Base-by-base conservation (phyloP, 1,140 invertebrate genomes). In the Drosophila kepulauana region DNA sequence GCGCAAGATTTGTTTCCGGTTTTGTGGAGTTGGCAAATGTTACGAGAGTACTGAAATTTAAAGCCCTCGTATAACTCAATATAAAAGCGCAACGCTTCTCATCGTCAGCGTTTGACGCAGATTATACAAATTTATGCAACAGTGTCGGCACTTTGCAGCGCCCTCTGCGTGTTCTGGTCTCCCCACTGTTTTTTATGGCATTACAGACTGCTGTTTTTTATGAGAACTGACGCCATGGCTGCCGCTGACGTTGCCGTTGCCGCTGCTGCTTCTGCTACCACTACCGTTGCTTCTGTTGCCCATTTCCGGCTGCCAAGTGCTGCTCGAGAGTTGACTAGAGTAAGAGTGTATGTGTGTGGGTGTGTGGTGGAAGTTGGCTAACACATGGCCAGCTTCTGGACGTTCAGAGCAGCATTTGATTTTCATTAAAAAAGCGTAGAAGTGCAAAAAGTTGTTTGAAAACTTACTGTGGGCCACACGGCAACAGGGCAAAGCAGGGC, bases 91-190 rank as follows among this genome's bases (percentile, higher is more conserved):
- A 49, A 15, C 45, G 45, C 64, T 62, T 25, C 65, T 59, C 65
- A 48, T 62, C 66, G 69, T 66, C 61, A 64, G 51, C 68, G 54
- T 71, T 71, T 75, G 69, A 72, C 48, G 61, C 59, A 78, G 80
- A 88, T 87, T 87, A 88, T 87, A 88, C 84, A 87, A 87, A 87
- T 87, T 87, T 87, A 87, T 87, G 84, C 84, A 87, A 73, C 77
- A 87, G 63, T 72, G 80, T 78, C 88, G 84, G 77, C 80, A 84
- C 77, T 88, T 80, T 75, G 56, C 68, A 68, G 66, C 8, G n/a
- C 15, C 28, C 16, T 56, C 13, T 33, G 1, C 15, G 25, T 67
- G 48, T 48, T n/a, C 45, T 35, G 8, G 13, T 57, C 35, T 5
- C 35, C 54, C 48, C 78, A 69, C 61, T 52, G 59, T 82, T 78